A percentile compares a stretch with the other conserved stretches of the same genome.
Conservation (phyloP, 1,140 invertebrate genomes). For the Drosophila tani region DNA sequence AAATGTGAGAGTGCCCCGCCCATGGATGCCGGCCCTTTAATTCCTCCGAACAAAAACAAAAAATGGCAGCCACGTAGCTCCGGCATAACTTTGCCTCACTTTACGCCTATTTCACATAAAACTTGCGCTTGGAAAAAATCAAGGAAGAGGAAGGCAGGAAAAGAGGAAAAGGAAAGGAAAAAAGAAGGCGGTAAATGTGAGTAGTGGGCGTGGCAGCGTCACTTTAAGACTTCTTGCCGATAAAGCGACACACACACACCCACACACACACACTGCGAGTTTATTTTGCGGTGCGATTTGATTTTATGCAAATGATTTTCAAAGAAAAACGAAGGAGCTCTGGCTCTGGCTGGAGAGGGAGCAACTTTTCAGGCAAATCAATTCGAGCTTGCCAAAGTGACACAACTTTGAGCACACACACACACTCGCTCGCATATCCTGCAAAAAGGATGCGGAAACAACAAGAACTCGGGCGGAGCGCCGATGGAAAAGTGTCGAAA, state of each 20-base stretch:
- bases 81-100: slow-evolving; percentile 68
- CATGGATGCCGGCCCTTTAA: slow-evolving; percentile 7
- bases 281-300: slow-evolving; percentile 79
- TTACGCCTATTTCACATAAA: slow-evolving; percentile 77
- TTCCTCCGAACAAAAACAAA: not conserved
- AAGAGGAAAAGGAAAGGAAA: not conserved
- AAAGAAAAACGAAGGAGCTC: slow-evolving; percentile 1
- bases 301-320: slow-evolving; percentile 79
- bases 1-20: slow-evolving; percentile 1
- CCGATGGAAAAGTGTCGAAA: slow-evolving; percentile 54
- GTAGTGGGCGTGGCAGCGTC: slow-evolving; percentile 42
- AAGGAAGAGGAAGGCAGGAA: not conserved
- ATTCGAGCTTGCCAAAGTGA: slow-evolving; percentile 79
- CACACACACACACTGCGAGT: slow-evolving; percentile 48
- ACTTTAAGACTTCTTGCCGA: slow-evolving; percentile 33
- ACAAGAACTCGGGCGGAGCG: not conserved
- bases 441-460: slow-evolving; percentile 47
- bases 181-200: slow-evolving; percentile 18
- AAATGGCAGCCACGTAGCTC: slow-evolving; percentile 60
- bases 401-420: slow-evolving; percentile 44
- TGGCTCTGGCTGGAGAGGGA: slow-evolving; percentile 1
- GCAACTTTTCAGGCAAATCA: slow-evolving; percentile 76
- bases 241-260: slow-evolving; percentile 38
- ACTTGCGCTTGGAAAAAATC: slow-evolving; percentile 35
- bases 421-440: slow-evolving; percentile 12